Base-by-base conservation (phyloP, 2,797 vertebrate species). In the Petrocephalus schoutedeni region DNA sequence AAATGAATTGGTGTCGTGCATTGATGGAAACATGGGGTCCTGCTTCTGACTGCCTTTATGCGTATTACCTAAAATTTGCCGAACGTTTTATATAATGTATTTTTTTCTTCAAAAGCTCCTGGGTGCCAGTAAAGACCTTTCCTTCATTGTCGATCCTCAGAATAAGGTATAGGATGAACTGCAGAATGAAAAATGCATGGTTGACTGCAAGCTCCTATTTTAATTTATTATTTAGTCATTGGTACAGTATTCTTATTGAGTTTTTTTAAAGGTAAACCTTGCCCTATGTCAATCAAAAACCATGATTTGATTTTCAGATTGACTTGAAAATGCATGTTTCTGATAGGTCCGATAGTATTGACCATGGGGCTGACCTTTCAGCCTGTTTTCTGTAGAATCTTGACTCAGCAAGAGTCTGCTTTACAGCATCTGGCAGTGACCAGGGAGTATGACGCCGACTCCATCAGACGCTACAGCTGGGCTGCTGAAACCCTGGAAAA, bases 381-480 rank as follows among this genome's bases (percentile, higher is more conserved):
- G 41, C 36, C 74, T 49, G n/a, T 28, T 56, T 84, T 84, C 10
- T 54, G 45, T 23, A 7, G 51, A 45, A 14, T 59, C 61, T 23
- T 64, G 58, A 21, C 80, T 85, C 51, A 67, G 58, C 45, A 36
- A 28, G 23, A 64, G 10, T 61, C 82, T 85, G 87, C 59, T 91
- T 91, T 89, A 3, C 94, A 99, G 98, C 97, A 98, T 90, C 94
- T 97, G 93, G 94, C 97, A 0, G 96, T 94, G 88, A 96, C 97
- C 16, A 97, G 97, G 93, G 98, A 99, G 89, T 96, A 95, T 88
- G 97, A 98, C 91, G 95, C 94, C 3, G 98, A 99, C 90, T 98
- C 98, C 53, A 94, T 98, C 92, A 96, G 97, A 92, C 97, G 98
- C 89, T 99, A 98, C 88, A 99, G 98, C 94, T 99, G 98, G 98